phyloP scores from a whole-genome alignment of 2,797 vertebrate species.

The Poecilia wingei region DNA sequence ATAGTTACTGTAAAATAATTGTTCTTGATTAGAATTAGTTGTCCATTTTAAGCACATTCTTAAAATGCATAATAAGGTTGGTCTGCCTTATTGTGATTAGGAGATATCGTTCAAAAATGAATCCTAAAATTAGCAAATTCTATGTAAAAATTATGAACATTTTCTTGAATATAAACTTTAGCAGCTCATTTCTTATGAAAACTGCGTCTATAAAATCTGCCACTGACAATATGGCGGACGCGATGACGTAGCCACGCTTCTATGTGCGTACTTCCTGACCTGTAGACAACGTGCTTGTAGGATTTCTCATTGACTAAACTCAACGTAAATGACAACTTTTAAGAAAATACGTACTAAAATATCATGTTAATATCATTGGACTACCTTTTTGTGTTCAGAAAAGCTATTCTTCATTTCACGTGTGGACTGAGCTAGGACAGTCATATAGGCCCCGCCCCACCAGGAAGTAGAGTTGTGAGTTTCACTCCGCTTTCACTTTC shows the following conservation, averaged over 20 bases:
- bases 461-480: constrained; percentile 37
- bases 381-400: not conserved
- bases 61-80: not conserved
- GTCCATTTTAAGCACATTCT: not conserved
- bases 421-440: not conserved
- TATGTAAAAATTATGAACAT: not conserved
- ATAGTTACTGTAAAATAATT: not conserved
- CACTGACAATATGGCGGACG: constrained; percentile 2
- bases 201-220: not conserved
- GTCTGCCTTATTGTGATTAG: not conserved
- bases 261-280: not conserved
- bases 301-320: not conserved
- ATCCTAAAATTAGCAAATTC: not conserved
- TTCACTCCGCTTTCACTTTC: constrained; percentile 49
- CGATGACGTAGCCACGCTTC: not conserved
- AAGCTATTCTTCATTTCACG: not conserved
- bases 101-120: not conserved
- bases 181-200: not conserved
- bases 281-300: not conserved
- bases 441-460: constrained; percentile 29
- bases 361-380: not conserved
- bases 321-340: not conserved
- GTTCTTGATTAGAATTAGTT: not conserved
- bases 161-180: not conserved
- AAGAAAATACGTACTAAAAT: not conserved